Conservation (phyloP, 2,113 vertebrate species). For the Capreolus pygargus region DNA sequence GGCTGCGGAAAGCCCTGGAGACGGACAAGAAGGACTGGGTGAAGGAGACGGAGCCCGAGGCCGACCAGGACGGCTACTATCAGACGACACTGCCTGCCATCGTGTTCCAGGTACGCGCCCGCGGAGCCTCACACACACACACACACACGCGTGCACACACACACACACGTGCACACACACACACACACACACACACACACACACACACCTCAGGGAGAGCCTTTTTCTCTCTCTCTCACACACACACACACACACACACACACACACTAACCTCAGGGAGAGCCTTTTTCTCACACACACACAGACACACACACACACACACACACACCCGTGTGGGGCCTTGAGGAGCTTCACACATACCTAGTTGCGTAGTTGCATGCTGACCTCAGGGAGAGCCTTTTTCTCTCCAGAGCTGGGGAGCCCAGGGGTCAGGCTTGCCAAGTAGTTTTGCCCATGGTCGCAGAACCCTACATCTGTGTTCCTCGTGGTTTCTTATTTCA, state of each 20-base stretch:
- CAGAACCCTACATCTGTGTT: neutral
- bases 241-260: too few relatives aligned
- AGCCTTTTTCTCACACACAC: too few relatives aligned
- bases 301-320: too few relatives aligned
- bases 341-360: neutral
- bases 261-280: neutral
- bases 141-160: too few relatives aligned
- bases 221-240: too few relatives aligned
- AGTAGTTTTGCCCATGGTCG: neutral
- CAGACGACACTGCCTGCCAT: conserved; percentile 95
- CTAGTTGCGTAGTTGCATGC: neutral
- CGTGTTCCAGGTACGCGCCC: conserved; percentile 62
- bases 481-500: neutral
- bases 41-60: conserved; percentile 95
- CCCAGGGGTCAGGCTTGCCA: neutral
- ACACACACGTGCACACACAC: neutral
- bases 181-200: neutral
- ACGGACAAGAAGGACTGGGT: conserved; percentile 98
- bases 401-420: neutral
- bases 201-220: too few relatives aligned
- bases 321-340: neutral
- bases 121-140: fast-evolving
- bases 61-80: conserved; percentile 96
- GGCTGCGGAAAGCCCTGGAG: conserved; percentile 96
- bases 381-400: neutral